Conservation (phyloP, 2,113 vertebrate genomes). For the Anoplopoma fimbria region DNA sequence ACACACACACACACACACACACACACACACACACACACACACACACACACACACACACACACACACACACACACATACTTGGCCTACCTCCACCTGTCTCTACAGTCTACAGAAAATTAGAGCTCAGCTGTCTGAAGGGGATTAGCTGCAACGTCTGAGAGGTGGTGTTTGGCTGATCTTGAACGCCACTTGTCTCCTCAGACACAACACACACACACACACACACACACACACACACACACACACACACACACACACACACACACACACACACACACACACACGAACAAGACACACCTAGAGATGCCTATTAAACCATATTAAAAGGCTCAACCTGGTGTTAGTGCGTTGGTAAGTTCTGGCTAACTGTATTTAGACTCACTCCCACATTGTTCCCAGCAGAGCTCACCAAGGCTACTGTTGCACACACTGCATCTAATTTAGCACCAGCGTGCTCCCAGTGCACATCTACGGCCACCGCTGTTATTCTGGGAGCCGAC, state of each 20-base stretch:
- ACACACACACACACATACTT: neutral
- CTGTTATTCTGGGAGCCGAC: conserved; percentile 31
- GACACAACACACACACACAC: neutral
- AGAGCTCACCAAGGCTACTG: conserved; percentile 52
- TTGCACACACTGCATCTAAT: conserved; percentile 25
- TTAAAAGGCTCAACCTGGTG: neutral
- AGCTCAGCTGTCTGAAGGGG: conserved; percentile 28
- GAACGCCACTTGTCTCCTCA: conserved; percentile 3
- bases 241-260: neutral
- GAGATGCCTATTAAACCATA: neutral
- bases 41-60: neutral
- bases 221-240: conserved; percentile 2
- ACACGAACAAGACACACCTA: neutral
- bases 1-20: conserved; percentile 9
- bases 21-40: conserved; percentile 5
- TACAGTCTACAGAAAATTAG: neutral
- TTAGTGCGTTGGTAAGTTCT: too few species aligned
- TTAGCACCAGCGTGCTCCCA: conserved; percentile 15
- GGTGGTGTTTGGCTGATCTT: conserved; percentile 23
- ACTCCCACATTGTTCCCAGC: conserved; percentile 44
- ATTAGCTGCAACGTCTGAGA: conserved; percentile 23
- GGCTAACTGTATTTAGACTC: conserved; percentile 9
- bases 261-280: conserved; percentile 4
- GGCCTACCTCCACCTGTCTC: conserved; percentile 4
- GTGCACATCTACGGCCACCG: neutral